Conservation (phyloP, 1,140 invertebrate species). For the Coenobita brevimanus region DNA sequence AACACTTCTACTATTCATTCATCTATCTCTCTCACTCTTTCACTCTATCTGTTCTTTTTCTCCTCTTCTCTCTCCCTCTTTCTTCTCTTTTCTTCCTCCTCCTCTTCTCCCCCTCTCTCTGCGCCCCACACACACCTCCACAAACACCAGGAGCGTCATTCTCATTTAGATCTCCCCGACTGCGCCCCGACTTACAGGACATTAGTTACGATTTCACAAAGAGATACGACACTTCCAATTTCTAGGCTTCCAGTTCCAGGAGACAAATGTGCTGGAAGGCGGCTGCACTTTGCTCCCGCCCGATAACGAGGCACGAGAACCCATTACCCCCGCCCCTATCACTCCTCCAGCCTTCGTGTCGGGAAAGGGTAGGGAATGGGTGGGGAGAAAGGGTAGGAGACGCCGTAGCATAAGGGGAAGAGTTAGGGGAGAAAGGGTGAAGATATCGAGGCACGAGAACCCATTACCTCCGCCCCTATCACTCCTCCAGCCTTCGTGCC, state of each 20-base stretch:
- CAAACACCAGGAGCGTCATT: conserved; percentile 31
- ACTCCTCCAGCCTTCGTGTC: too few relatives aligned
- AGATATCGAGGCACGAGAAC: background rate
- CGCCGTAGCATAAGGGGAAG: too few relatives aligned
- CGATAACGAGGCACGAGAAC: conserved; percentile 59
- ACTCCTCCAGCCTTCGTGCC: too few relatives aligned
- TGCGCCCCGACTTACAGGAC: conserved; percentile 55
- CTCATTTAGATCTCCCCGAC: conserved; percentile 58
- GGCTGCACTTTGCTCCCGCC: conserved; percentile 58
- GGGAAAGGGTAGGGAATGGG: background rate
- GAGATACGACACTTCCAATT: conserved; percentile 66
- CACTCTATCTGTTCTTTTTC: background rate
- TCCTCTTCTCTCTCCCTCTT: too few relatives aligned
- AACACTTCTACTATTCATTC: too few relatives aligned
- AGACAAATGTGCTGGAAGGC: conserved; percentile 65
- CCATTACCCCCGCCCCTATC: conserved; percentile 54
- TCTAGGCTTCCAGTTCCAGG: conserved; percentile 60
- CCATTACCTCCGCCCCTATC: conserved; percentile 55
- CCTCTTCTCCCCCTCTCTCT: background rate
- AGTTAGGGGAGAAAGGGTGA: background rate
- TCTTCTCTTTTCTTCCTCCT: background rate
- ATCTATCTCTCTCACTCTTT: too few relatives aligned
- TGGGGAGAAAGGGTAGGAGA: background rate
- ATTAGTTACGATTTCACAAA: conserved; percentile 67
- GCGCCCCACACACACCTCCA: background rate